These are phyloP conservation scores for Liolophura sinensis DNA, from an alignment of 1,140 invertebrate genomes.

Conservation along the genomic window DNA sequence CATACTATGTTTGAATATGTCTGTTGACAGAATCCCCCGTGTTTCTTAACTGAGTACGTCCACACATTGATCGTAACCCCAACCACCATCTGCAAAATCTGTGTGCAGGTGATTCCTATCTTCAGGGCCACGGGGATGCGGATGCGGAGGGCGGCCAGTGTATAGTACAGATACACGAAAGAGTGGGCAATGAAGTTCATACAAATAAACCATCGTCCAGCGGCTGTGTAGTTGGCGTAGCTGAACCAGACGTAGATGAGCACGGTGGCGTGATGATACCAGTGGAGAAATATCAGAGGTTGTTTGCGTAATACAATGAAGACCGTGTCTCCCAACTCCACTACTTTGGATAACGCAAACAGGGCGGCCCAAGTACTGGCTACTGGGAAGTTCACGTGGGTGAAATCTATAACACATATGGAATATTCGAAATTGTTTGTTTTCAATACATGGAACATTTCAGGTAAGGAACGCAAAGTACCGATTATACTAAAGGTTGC, in stretches of 20 bases:
- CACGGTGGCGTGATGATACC: constrained; percentile 71
- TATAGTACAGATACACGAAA: constrained; percentile 96
- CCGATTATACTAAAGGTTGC: constrained; percentile 92
- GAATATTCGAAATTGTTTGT: constrained; percentile 90
- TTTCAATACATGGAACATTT: constrained; percentile 80
- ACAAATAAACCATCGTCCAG: constrained; percentile 87
- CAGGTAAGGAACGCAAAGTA: constrained; percentile 62
- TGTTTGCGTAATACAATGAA: constrained; percentile 94
- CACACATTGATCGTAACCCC: constrained; percentile 87
- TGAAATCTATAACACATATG: constrained; percentile 70
- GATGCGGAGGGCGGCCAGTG: constrained; percentile 82
- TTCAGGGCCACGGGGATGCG: constrained; percentile 79
- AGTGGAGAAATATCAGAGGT: constrained; percentile 92
- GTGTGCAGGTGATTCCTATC: constrained; percentile 88
- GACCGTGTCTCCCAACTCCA: constrained; percentile 90
- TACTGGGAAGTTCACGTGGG: constrained; percentile 6
- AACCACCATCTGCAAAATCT: constrained; percentile 91
- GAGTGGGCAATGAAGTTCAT: constrained; percentile 98
- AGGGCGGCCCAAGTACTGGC: constrained; percentile 81
- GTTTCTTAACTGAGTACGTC: constrained; percentile 64
- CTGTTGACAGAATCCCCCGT: constrained; percentile 76
- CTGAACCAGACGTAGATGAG: constrained; percentile 95
- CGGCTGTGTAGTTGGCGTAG: constrained; percentile 89
- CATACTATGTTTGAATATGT: constrained; percentile 82
- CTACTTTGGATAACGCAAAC: constrained; percentile 89